Base-by-base conservation (phyloP, 2,113 vertebrate genomes). In the Blennius ocellaris region DNA sequence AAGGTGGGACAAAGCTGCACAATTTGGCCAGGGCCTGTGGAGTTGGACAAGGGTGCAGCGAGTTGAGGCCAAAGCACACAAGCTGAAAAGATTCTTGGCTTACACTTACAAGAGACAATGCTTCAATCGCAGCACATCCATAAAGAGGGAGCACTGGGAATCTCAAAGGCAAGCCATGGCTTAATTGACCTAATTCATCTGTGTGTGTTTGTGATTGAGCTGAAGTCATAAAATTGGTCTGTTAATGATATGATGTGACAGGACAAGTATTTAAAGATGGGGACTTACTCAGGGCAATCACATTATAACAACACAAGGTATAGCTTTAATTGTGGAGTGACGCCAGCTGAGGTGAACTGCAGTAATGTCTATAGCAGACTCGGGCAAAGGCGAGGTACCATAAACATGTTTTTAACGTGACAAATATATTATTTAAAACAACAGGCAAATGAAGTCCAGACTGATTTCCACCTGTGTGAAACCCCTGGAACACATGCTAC, bases 31-130 rank as follows among this genome's bases (percentile, higher is more conserved):
- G 43, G 16, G 71, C 55, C 60, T 73, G 57, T 62, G 76, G 79
- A 73, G 74, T 9, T 78, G 80, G 51, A 76, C 65, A 72, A 50
- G 47, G n/a, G 62, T 55, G 71, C 69, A 80, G 76, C 65, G 57
- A 21, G 44, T 73, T 65, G 68, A 68, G 44, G 84, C 87, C 90
- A 89, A 90, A 76, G 68, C 64, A 87, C 83, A 89, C 88, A 90
- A 85, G 58, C 86, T 39, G 62, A 71, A 82, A 74, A 68, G 40
- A 69, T 37, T 65, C 75, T 82, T 90, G 80, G 73, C 82, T 40
- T 36, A 7, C 43, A 61, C 37, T 44, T 39, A 49, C 16, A 72
- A 52, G 30, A 82, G 67, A 73, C 63, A 53, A 75, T 21, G 75
- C 64, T 57, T 83, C 82, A 74, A 76, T 78, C 85, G 63, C 9